Evolutionary conservation across 2,797 vertebrate genomes (phyloP), one percentile per base, ranked within the genome.

Genomic region (Muscicapa striata): DNA sequence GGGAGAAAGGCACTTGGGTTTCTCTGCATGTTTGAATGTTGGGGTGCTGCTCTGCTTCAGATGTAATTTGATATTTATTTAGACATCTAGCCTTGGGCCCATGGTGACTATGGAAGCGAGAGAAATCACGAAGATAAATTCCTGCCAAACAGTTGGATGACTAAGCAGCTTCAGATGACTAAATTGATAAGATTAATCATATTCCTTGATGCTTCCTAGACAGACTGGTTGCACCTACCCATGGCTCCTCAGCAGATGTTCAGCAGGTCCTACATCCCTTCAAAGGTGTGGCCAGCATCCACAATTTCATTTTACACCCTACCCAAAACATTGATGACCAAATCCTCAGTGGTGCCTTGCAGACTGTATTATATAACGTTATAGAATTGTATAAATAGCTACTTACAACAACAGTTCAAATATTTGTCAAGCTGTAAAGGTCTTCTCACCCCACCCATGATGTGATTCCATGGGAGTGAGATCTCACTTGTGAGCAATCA

Each of bases 91-190:
- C 93, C 91, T 84, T 68, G 74, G 82, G 93, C 83, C 55, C 36
- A 5, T 24, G 62, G 54, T 76, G 89, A 34, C 66, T 81, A 13
- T 21, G 54, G 85, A 88, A 94, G 87, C 1, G 0, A 87, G 63
- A 92, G 68, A 57, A 94, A 69, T 80, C 69, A 75, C 1, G 4
- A 69, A 86, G 73, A 68, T 63, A 87, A 83, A 87, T 77, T 94
- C 84, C 84, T 94, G 91, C 76, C 85, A 90, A 94, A 90, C 29
- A 78, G 51, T 27, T 36, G 82, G 27, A 61, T 95, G 93, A 94
- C 85, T 91, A 94, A 94, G 73, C 58, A 63, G 51, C 80, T 51
- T 91, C 63, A 90, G 93, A 90, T 17, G 17, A 62, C 83, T 84
- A 26, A 48, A 45, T 45, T 80, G 91, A 90, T 94, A 88, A 80